Evolutionary conservation across 2,797 vertebrate species (phyloP), one percentile per base, ranked within the genome.

Genomic region (Acrossocheilus fasciatus): DNA sequence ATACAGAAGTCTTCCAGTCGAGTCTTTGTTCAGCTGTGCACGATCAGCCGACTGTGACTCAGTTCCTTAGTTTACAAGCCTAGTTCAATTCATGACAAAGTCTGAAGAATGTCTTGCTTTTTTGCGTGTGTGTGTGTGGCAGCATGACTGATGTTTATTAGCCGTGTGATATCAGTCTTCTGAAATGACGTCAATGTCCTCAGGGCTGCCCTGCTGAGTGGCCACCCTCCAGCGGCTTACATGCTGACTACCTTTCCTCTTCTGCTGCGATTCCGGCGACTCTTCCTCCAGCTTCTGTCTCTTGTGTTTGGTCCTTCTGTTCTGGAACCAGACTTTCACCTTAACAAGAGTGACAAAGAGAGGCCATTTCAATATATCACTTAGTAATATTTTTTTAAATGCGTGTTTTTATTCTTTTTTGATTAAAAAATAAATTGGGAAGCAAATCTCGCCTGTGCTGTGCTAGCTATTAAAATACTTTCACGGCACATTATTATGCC

Each of bases 281-380:
- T 96, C 96, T n/a, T 97, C 96, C 91, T 97, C 96, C 93, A 97
- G 78, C 92, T 97, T 97, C 92, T 97, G 96, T 15, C 96, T 93
- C 90, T 97, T 97, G 95, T 97, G 96, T 84, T 97, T 97, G n/a
- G 96, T 96, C 91, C 95, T 85, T 83, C 96, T 93, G 92, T 96
- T 96, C 94, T 96, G 96, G 81, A 96, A 96, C 96, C 96, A 96
- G 0, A 96, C 96, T 88, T 96, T 96, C 81, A 96, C 96, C 96
- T 96, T 54, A 3, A 62, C 52, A 39, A 81, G 88, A 64, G 17
- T 14, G 34, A 79, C 12, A 62, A 23, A 85, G 36, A 54, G 23
- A 69, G 1, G 6, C 26, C 39, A 4, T 66, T 81, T 88, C 30
- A 82, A 2, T 23, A 39, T 9, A 50, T 66, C 14, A 43, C 15